Conservation (phyloP, 2,888 invertebrate genomes). For the Drosophila pseudotakahashii region DNA sequence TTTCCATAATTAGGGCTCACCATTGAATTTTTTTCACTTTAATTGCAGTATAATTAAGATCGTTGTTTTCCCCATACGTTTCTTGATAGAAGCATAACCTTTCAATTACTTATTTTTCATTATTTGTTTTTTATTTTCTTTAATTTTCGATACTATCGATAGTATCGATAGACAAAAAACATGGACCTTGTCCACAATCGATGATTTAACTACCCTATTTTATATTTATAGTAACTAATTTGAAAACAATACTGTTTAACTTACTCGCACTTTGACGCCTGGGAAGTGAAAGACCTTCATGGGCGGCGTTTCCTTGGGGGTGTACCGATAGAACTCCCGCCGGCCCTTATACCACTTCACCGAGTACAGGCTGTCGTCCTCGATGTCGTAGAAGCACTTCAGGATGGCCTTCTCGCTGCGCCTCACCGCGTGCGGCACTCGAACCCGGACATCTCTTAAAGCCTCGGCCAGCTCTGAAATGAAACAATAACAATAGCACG, state of each 20-base stretch:
- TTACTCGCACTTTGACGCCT: slow-evolving; percentile 92
- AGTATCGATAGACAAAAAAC: too few relatives aligned
- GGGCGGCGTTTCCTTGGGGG: slow-evolving; percentile 89
- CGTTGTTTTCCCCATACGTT: too few relatives aligned
- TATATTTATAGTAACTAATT: not conserved
- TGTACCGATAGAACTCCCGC: slow-evolving; percentile 92
- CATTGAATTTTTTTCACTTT: too few relatives aligned
- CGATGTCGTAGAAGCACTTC: slow-evolving; percentile 91
- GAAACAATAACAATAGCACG: slow-evolving; percentile 33
- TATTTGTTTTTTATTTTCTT: too few relatives aligned
- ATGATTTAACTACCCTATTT: too few relatives aligned
- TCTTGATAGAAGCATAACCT: too few relatives aligned
- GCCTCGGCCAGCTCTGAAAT: slow-evolving; percentile 71
- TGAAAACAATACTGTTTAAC: slow-evolving; percentile 80
- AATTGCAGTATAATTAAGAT: too few relatives aligned
- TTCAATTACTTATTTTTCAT: too few relatives aligned
- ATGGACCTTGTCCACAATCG: too few relatives aligned
- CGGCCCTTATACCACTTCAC: slow-evolving; percentile 94
- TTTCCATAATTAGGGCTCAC: too few relatives aligned
- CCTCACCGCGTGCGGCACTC: slow-evolving; percentile 88
- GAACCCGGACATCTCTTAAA: slow-evolving; percentile 87
- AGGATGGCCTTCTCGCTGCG: slow-evolving; percentile 87
- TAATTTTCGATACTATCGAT: too few relatives aligned
- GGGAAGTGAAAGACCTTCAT: slow-evolving; percentile 89
- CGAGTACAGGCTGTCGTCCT: slow-evolving; percentile 90